phyloP scores from a whole-genome alignment of 2,797 vertebrate species.

The Oreortyx pictus region DNA sequence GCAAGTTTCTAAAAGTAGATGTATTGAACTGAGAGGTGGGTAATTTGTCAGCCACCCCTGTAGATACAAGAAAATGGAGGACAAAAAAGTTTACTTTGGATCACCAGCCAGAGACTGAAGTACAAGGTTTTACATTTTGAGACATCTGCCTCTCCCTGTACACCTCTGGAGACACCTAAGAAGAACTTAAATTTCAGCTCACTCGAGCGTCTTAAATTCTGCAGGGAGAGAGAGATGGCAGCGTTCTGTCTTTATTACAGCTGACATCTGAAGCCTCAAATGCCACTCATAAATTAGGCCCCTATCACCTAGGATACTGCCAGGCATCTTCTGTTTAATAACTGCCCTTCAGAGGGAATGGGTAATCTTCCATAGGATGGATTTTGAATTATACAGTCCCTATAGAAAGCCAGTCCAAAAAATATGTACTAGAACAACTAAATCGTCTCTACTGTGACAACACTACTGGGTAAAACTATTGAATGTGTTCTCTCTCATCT shows the following conservation, averaged over 20 bases:
- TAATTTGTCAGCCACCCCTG: slow-evolving; percentile 21
- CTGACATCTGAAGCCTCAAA: background rate
- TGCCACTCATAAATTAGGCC: background rate
- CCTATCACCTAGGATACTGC: background rate
- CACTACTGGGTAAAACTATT: background rate
- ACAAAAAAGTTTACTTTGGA: slow-evolving; percentile 16
- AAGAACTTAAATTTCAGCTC: slow-evolving; percentile 26
- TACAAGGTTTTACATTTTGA: background rate
- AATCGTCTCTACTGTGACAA: background rate
- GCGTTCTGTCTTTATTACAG: slow-evolving; percentile 5
- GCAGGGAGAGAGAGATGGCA: background rate
- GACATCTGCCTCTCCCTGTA: background rate
- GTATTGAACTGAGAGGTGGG: slow-evolving; percentile 9
- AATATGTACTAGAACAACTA: slow-evolving; percentile 1
- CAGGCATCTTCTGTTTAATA: background rate
- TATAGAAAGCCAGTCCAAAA: background rate
- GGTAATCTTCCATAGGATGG: background rate
- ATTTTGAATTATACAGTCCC: background rate
- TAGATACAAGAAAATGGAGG: slow-evolving; percentile 18
- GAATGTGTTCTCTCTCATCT: too few relatives aligned
- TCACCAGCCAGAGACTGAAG: background rate
- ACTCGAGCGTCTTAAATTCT: background rate
- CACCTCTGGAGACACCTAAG: background rate
- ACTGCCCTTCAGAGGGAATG: background rate
- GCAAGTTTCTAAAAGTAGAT: slow-evolving; percentile 15